A percentile compares a stretch with the other conserved stretches of the same genome.
phyloP scores from a whole-genome alignment of 2,888 invertebrate genomes.

The Eumerus sabulonum region DNA sequence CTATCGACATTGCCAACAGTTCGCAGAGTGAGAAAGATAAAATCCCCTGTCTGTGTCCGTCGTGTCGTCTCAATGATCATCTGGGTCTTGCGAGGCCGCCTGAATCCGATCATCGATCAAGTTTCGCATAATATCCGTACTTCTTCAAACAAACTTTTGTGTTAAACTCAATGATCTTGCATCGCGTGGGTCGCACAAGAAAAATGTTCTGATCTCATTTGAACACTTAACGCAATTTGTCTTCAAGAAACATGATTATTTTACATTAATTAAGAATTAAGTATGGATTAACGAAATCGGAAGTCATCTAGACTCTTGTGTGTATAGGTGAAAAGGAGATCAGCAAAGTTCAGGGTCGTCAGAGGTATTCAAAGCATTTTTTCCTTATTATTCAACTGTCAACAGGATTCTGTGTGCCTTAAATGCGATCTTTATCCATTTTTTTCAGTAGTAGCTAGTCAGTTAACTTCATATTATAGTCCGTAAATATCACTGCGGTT shows the following conservation, averaged over 20 bases:
- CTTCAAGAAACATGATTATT: slow-evolving; percentile 58
- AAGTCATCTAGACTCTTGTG: neutral
- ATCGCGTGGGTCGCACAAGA: slow-evolving; percentile 55
- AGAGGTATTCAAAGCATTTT: slow-evolving; percentile 9
- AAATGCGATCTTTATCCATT: neutral
- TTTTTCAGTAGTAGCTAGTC: too few relatives aligned
- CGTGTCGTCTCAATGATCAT: slow-evolving; percentile 19
- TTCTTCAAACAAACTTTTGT: slow-evolving; percentile 5
- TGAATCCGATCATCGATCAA: slow-evolving; percentile 64
- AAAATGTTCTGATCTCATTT: slow-evolving; percentile 62
- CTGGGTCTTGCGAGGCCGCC: neutral
- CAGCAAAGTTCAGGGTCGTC: slow-evolving; percentile 51
- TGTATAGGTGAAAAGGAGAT: neutral
- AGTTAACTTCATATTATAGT: too few relatives aligned
- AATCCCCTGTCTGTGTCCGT: neutral
- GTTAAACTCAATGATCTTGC: slow-evolving; percentile 31
- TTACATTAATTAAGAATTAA: slow-evolving; percentile 66
- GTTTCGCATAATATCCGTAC: slow-evolving; percentile 35
- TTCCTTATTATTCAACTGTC: slow-evolving; percentile 21
- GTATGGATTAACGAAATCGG: slow-evolving; percentile 48
- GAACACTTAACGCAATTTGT: slow-evolving; percentile 68
- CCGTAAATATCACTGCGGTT: slow-evolving; percentile 64
- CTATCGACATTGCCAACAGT: slow-evolving; percentile 75
- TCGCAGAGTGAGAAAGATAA: slow-evolving; percentile 33
- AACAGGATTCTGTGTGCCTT: slow-evolving; percentile 19